Percentiles rank a stretch among this genome's conserved stretches.
phyloP scores from a whole-genome alignment of 2,797 vertebrate genomes.

The Oreochromis mossambicus region DNA sequence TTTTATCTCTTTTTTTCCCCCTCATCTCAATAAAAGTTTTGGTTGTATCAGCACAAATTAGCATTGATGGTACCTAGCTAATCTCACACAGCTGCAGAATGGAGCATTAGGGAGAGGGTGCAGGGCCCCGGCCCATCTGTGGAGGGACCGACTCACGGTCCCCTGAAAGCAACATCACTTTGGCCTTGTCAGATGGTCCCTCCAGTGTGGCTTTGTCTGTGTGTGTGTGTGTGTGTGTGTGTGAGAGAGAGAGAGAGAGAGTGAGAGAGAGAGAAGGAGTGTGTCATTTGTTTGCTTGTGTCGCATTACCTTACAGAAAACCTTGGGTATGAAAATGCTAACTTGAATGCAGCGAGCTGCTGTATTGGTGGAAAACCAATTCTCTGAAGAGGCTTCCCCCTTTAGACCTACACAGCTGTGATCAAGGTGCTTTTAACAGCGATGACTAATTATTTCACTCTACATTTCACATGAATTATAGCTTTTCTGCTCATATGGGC shows the following conservation, averaged over 20 bases:
- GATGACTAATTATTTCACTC: conserved; percentile 57
- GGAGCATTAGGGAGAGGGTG: conserved; percentile 73
- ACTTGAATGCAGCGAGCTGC: conserved; percentile 36
- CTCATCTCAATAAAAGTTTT: conserved; percentile 73
- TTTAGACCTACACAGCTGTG: conserved; percentile 61
- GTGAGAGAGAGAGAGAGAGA: background rate
- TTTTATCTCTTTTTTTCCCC: conserved; percentile 43
- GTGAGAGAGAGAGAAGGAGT: background rate
- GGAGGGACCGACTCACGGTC: conserved; percentile 67
- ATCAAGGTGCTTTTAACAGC: conserved; percentile 54
- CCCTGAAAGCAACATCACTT: conserved; percentile 74
- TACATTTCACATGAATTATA: conserved; percentile 46
- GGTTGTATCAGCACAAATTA: conserved; percentile 82
- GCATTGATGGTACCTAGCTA: conserved; percentile 79
- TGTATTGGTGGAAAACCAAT: conserved; percentile 52
- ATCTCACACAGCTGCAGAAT: conserved; percentile 78
- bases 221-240: conserved; percentile 21
- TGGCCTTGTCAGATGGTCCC: conserved; percentile 75
- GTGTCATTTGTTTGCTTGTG: conserved; percentile 38
- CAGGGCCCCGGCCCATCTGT: conserved; percentile 74
- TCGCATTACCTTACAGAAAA: conserved; percentile 56
- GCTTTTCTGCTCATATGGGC: conserved; percentile 6
- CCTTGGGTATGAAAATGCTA: conserved; percentile 39
- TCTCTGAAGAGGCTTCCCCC: conserved; percentile 51
- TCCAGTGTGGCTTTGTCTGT: conserved; percentile 37